Percentiles rank a stretch among this genome's conserved stretches.
phyloP scores from a whole-genome alignment of 2,888 invertebrate species.

The Balanococcus diminutus region DNA sequence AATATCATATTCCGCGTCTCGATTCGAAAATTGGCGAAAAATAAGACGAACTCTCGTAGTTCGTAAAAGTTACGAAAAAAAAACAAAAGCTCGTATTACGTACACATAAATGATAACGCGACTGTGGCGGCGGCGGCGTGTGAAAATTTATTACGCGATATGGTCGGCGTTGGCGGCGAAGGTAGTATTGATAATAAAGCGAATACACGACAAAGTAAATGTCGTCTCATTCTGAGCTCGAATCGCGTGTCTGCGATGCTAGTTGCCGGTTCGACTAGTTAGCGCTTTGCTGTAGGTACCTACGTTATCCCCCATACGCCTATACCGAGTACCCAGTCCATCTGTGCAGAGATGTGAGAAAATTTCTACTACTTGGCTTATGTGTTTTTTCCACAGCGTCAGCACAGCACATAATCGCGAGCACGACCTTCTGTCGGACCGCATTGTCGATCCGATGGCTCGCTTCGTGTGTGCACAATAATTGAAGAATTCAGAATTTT shows the following conservation, averaged over 20 bases:
- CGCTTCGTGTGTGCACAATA: no score
- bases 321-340: neutral
- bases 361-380: neutral
- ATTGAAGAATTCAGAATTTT: no score
- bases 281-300: slow-evolving; percentile 29
- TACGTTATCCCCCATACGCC: slow-evolving; percentile 42
- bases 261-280: slow-evolving; percentile 48
- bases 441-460: no score
- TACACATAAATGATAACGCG: neutral
- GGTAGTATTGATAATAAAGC: neutral
- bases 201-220: slow-evolving; percentile 44
- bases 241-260: slow-evolving; percentile 33
- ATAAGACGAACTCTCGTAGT: neutral
- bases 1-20: slow-evolving; percentile 41
- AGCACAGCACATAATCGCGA: neutral
- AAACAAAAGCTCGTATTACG: neutral
- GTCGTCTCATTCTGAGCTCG: slow-evolving; percentile 49
- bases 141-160: neutral
- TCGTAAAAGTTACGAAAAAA: neutral
- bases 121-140: neutral
- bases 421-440: neutral
- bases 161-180: neutral
- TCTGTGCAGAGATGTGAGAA: neutral
- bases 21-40: neutral
- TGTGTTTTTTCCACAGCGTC: neutral